These are phyloP conservation scores for Oligia strigilis DNA, from an alignment of 2,888 invertebrate species.

Conservation along the genomic window DNA sequence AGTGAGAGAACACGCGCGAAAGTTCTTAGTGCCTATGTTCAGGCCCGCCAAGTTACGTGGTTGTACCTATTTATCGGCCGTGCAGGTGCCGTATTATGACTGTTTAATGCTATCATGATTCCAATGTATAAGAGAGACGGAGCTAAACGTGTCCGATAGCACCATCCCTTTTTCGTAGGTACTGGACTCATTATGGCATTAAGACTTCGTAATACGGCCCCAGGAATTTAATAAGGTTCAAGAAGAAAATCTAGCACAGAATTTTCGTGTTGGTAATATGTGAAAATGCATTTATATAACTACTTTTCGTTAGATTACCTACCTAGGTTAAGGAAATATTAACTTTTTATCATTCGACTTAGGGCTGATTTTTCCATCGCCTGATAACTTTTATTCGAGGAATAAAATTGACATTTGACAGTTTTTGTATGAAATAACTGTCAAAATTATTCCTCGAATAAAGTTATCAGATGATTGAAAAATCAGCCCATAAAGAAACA, in stretches of 20 bases:
- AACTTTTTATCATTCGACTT: conserved; percentile 1
- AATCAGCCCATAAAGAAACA: not conserved
- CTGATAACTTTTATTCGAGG: no score
- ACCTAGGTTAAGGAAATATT: not conserved
- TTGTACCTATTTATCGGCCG: not conserved
- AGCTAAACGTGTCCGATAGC: not conserved
- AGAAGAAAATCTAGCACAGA: not conserved
- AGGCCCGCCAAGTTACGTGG: no score
- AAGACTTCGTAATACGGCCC: no score
- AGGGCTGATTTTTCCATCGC: no score
- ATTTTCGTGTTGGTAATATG: not conserved
- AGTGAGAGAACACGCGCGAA: not conserved
- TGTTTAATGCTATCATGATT: no score
- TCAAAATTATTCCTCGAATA: no score
- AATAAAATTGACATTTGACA: no score
- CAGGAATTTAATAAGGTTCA: not conserved
- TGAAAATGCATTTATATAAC: not conserved
- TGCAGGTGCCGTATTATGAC: not conserved
- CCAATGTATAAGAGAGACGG: no score
- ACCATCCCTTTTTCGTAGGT: not conserved
- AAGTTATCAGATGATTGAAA: no score
- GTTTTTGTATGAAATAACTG: no score
- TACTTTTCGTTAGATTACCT: not conserved
- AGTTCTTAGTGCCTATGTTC: not conserved
- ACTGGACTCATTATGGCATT: no score